Conservation (phyloP, 2,888 invertebrate species). For the Tenthredo livida region DNA sequence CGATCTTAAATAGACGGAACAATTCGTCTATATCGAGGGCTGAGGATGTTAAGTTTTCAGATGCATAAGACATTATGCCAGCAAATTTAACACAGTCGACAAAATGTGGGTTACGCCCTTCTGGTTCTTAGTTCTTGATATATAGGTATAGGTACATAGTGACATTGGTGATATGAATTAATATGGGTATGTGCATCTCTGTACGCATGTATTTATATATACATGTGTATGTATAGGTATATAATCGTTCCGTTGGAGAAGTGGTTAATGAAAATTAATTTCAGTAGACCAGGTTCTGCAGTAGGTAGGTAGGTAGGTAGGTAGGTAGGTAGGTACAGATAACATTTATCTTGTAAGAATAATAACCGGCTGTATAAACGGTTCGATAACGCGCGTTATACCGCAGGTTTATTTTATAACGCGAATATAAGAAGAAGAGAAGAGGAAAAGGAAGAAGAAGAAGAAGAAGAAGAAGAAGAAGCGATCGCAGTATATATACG, state of each 20-base stretch:
- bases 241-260: neutral
- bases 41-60: no score
- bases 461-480: constrained; percentile 11
- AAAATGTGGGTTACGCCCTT: no score
- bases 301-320: neutral
- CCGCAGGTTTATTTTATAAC: constrained; percentile 3
- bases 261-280: constrained; percentile 3
- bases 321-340: neutral
- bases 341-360: constrained; percentile 14
- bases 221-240: no score
- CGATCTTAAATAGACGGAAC: neutral
- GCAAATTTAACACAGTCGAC: no score
- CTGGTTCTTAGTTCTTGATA: no score
- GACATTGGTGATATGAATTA: no score
- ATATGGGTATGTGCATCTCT: no score
- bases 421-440: neutral
- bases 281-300: neutral
- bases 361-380: constrained; percentile 4
- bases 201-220: no score
- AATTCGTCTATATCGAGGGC: neutral
- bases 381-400: neutral
- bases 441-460: neutral
- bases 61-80: no score
- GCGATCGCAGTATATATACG: neutral
- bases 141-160: no score